Evolutionary conservation across 2,113 vertebrate species (phyloP).

Genomic region (Scomber scombrus): DNA sequence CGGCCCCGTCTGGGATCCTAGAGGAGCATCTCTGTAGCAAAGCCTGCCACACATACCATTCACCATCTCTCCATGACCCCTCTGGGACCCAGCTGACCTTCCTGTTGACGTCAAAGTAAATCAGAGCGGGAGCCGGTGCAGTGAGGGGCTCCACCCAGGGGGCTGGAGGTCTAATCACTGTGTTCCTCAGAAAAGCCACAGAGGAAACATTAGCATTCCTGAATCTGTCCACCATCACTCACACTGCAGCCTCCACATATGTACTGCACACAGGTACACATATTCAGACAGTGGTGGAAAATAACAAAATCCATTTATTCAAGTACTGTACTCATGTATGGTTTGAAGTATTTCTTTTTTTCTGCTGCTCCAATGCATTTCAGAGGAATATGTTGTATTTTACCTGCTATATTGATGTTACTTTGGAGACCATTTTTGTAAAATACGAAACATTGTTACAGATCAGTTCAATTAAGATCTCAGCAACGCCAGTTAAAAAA

Average conservation of each 20-base stretch:
- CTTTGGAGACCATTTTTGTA: too few relatives aligned
- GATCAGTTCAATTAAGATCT: too few relatives aligned
- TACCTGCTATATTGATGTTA: neutral
- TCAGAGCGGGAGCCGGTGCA: constrained; percentile 68
- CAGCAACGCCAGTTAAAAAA: too few relatives aligned
- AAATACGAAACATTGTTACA: too few relatives aligned
- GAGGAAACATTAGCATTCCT: constrained; percentile 87
- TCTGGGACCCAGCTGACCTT: constrained; percentile 79
- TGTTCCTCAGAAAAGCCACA: constrained; percentile 77
- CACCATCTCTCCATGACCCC: constrained; percentile 60
- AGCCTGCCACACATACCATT: constrained; percentile 39
- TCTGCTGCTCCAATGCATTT: neutral
- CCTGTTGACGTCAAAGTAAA: constrained; percentile 87
- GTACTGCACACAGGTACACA: constrained; percentile 40
- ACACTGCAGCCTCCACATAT: constrained; percentile 15
- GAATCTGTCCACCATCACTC: constrained; percentile 63
- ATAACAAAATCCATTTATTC: too few relatives aligned
- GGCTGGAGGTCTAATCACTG: constrained; percentile 84
- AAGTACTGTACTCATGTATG: too few relatives aligned
- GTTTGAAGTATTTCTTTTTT: neutral
- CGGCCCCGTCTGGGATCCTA: constrained; percentile 48
- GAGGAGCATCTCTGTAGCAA: constrained; percentile 44
- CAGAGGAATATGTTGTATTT: neutral
- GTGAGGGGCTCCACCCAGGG: constrained; percentile 82
- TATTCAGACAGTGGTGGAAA: neutral